Percentiles rank a stretch among this genome's conserved stretches.
These are phyloP conservation scores for Thamnophis sirtalis DNA, from an alignment of 2,113 vertebrate genomes.

Conservation along the genomic window DNA sequence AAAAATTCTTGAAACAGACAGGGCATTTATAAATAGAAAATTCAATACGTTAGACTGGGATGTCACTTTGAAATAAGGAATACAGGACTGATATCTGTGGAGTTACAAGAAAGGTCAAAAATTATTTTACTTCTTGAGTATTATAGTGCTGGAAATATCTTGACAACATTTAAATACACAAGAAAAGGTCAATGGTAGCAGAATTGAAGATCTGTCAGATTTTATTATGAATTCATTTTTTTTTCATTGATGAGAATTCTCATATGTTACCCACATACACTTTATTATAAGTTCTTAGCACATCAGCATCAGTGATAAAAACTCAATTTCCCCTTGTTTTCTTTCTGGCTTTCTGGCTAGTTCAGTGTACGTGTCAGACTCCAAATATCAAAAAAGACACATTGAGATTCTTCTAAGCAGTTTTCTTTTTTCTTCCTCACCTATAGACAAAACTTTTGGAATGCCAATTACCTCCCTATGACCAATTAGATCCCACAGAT, in stretches of 20 bases:
- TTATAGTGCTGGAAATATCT: conserved; percentile 18
- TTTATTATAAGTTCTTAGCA: background rate
- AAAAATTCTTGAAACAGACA: conserved; percentile 12
- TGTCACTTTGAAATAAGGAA: background rate
- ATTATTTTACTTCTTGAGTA: conserved; percentile 41
- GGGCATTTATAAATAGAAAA: background rate
- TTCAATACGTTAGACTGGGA: background rate
- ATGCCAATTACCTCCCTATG: too few relatives aligned
- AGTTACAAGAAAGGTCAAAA: conserved; percentile 58
- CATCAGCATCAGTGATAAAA: background rate
- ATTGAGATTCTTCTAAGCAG: background rate
- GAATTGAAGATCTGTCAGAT: background rate
- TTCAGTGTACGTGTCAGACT: background rate
- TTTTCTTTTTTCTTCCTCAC: background rate
- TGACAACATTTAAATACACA: conserved; percentile 48
- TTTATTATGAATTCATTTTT: background rate
- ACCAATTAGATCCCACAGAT: too few relatives aligned
- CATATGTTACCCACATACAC: background rate
- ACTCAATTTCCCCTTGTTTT: background rate
- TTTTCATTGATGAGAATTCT: conserved; percentile 30
- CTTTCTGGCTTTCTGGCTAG: background rate
- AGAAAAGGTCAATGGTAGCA: background rate
- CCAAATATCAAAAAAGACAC: background rate
- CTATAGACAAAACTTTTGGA: background rate
- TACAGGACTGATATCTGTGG: background rate